A percentile compares a stretch with the other conserved stretches of the same genome.
Evolutionary conservation across 92 coral and sea anemone genomes (phyloP).

Genomic region (Phenganax marumi): DNA sequence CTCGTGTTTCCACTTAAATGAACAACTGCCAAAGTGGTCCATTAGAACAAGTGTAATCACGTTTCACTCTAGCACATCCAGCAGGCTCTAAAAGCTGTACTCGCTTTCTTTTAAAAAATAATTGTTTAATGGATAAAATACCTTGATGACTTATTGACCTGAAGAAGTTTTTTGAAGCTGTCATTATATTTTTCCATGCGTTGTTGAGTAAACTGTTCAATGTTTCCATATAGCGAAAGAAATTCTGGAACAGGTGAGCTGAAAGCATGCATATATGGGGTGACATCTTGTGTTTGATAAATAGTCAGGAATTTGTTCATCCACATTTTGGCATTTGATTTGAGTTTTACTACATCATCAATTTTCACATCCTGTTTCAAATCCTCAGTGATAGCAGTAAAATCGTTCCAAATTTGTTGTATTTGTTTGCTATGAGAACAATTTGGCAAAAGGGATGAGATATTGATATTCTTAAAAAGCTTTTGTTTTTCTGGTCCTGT

Average conservation of each 20-base stretch:
- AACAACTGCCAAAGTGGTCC: too few species aligned
- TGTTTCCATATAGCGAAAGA: constrained; percentile 43
- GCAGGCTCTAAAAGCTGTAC: constrained; percentile 52
- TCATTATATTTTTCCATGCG: constrained; percentile 64
- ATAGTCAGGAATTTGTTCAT: constrained; percentile 37
- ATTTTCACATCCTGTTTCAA: constrained; percentile 23
- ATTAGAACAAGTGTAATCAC: constrained; percentile 28
- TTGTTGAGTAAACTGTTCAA: constrained; percentile 53
- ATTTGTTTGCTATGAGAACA: constrained; percentile 13
- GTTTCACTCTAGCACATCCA: constrained; percentile 54
- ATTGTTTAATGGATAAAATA: constrained; percentile 50
- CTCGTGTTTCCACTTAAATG: too few species aligned
- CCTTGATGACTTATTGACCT: constrained; percentile 58
- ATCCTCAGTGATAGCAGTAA: constrained; percentile 28
- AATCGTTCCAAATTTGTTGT: constrained; percentile 29
- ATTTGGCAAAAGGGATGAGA: constrained; percentile 32
- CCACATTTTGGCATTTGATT: constrained; percentile 13
- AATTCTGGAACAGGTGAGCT: constrained; percentile 41
- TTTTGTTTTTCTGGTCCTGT: too few species aligned
- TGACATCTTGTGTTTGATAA: constrained; percentile 18
- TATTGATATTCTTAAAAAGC: constrained; percentile 29
- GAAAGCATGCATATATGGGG: constrained; percentile 38
- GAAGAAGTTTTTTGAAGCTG: constrained; percentile 55
- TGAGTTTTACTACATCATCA: constrained; percentile 20
- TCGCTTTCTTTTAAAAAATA: constrained; percentile 46